These are phyloP conservation scores for Porphyrio hochstetteri DNA, from an alignment of 2,113 vertebrate species.

Conservation along the genomic window DNA sequence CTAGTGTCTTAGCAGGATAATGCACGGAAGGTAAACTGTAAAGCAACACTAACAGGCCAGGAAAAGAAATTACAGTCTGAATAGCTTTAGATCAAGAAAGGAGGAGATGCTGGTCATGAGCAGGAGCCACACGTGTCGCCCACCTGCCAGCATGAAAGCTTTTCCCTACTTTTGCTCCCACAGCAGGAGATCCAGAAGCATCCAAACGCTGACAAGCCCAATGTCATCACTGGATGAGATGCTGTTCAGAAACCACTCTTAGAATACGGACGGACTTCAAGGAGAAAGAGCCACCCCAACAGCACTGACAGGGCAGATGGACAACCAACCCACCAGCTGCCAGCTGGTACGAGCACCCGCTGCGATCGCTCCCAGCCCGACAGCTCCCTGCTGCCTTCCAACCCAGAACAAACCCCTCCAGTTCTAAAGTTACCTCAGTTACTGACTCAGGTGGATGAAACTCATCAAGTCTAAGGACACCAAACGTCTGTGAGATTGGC, in stretches of 20 bases:
- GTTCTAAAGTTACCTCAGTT: not conserved
- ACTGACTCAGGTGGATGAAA: conserved; percentile 29
- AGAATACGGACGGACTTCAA: not conserved
- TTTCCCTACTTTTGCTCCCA: conserved; percentile 30
- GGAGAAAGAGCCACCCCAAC: not conserved
- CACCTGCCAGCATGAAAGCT: not conserved
- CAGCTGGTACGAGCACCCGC: not conserved
- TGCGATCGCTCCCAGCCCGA: not conserved
- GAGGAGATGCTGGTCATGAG: conserved; percentile 38
- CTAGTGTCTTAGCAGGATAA: conserved; percentile 64
- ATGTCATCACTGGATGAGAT: not conserved
- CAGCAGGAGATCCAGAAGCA: not conserved
- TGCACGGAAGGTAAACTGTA: conserved; percentile 56
- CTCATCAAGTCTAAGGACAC: not conserved
- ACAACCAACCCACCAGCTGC: not conserved
- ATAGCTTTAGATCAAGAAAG: conserved; percentile 30
- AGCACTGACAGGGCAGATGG: not conserved
- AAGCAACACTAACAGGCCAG: conserved; percentile 32
- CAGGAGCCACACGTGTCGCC: not conserved
- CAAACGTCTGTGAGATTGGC: conserved; percentile 1
- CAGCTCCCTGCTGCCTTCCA: not conserved
- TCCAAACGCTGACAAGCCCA: not conserved
- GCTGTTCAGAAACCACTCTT: not conserved
- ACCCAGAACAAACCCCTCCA: conserved; percentile 42
- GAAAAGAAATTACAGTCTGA: conserved; percentile 32